Base-by-base conservation (phyloP, 1,140 invertebrate genomes). In the Drosophila obscura region DNA sequence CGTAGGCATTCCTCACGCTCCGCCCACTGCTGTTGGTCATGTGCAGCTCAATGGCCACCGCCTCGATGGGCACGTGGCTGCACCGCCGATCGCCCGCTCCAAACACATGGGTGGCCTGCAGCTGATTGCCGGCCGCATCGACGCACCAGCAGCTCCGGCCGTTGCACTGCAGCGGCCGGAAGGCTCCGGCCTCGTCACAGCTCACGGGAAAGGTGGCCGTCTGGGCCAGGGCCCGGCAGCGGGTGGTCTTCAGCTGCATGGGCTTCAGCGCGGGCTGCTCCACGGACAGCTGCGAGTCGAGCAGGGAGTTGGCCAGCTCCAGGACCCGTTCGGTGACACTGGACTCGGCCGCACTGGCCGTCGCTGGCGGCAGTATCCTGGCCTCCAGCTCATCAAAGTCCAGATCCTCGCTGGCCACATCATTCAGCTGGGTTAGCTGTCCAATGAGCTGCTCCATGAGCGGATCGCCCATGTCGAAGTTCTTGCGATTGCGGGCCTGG, bases 51-150 rank as follows among this genome's bases (percentile, higher is more conserved):
- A 92, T 81, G 52, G 80, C 57, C 5, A 92, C 91, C 2, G 90
- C 67, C n/a, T 91, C 83, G 43, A 92, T 87, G 51, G 90, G 73
- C 8, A 90, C 90, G n/a, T 56, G 67, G 0, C 44, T 56, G 60
- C 91, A 92, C 4, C 74, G 73, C 0, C 63, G 41, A 15, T 80
- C 72, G 0, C 89, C 95, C 87, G 93, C 94, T 58, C 93, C 92
- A 91, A 97, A 95, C 35, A 94, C 93, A 77, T 94, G 92, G 2
- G 94, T 93, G 22, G 94, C 92, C 66, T 94, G 93, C 1, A 96
- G 88, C 72, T 96, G 95, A 92, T 96, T 96, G 8, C 96, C 96
- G 1, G 96, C 96, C 65, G 96, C 96, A 91, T 97, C 96, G 3
- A 97, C 96, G 91, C 96, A 97, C 96, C 96, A 97, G 90, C 96